These are phyloP conservation scores for Campodea augens DNA, from an alignment of 1,140 invertebrate species.

Conservation along the genomic window DNA sequence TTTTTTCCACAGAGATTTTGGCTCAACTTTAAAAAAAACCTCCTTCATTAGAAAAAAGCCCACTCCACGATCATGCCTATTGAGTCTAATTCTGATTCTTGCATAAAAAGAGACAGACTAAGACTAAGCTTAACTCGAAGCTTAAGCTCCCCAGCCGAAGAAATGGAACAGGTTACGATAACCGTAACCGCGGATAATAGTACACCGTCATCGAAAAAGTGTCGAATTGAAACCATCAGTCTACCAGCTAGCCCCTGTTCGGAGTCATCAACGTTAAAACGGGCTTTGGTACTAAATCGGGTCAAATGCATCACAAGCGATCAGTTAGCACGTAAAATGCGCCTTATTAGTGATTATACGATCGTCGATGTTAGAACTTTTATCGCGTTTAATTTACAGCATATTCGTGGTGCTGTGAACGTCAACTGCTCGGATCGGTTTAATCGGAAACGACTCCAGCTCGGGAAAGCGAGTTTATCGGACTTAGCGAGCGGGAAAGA, in stretches of 20 bases:
- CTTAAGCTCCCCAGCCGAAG: slow-evolving; percentile 36
- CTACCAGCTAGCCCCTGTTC: slow-evolving; percentile 34
- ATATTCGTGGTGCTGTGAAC: slow-evolving; percentile 51
- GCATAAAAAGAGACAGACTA: slow-evolving; percentile 31
- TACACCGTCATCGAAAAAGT: slow-evolving; percentile 27
- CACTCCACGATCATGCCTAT: too few species aligned
- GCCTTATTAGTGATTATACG: slow-evolving; percentile 26
- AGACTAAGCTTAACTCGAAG: slow-evolving; percentile 36
- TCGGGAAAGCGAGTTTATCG: slow-evolving; percentile 40
- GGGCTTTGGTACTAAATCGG: slow-evolving; percentile 25
- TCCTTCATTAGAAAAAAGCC: too few species aligned
- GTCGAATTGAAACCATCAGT: slow-evolving; percentile 34
- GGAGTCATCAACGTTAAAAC: slow-evolving; percentile 31
- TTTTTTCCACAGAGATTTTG: too few species aligned
- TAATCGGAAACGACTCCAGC: slow-evolving; percentile 43
- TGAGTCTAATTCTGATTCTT: too few species aligned
- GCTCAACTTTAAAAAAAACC: too few species aligned
- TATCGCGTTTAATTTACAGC: slow-evolving; percentile 46
- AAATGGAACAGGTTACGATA: slow-evolving; percentile 11
- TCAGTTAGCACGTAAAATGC: slow-evolving; percentile 21
- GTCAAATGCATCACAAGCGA: slow-evolving; percentile 20
- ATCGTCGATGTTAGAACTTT: slow-evolving; percentile 52
- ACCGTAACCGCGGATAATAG: neutral
- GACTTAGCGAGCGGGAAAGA: slow-evolving; percentile 41
- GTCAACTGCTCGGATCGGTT: slow-evolving; percentile 54